phyloP scores from a whole-genome alignment of 2,113 vertebrate genomes.

The Protomyctophum bolini region DNA sequence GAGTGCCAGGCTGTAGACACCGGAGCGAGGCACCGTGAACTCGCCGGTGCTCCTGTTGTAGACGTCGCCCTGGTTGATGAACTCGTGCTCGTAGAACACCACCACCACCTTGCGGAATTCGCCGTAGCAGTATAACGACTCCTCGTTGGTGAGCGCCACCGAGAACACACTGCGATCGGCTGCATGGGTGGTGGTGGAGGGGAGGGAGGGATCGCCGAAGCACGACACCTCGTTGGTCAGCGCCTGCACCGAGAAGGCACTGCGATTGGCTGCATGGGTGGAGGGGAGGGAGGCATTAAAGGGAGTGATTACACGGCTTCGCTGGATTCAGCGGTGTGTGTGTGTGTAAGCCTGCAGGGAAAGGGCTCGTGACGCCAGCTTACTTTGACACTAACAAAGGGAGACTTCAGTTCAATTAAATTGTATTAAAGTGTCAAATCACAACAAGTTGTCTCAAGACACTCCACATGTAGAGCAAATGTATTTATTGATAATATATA shows the following conservation, averaged over 20 bases:
- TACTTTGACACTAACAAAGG: too few species aligned
- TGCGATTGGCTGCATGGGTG: constrained; percentile 64
- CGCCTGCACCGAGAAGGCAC: constrained; percentile 75
- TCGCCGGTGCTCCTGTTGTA: constrained; percentile 55
- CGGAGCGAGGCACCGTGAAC: constrained; percentile 67
- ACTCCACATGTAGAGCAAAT: too few species aligned
- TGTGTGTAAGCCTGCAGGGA: too few species aligned
- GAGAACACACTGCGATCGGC: constrained; percentile 78
- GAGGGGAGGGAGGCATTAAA: neutral
- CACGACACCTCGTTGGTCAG: constrained; percentile 47
- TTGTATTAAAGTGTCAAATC: too few species aligned
- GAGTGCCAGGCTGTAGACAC: constrained; percentile 73
- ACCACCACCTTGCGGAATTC: neutral
- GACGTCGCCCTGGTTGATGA: constrained; percentile 67
- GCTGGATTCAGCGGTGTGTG: too few species aligned
- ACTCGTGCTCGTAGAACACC: constrained; percentile 56
- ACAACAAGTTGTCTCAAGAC: too few species aligned
- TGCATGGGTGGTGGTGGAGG: constrained; percentile 47
- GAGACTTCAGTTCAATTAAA: too few species aligned
- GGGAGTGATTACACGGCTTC: too few species aligned
- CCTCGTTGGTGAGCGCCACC: constrained; percentile 54
- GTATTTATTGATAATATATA: too few species aligned
- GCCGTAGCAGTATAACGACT: constrained; percentile 23
- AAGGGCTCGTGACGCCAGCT: too few species aligned
- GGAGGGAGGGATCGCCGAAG: neutral